Evolutionary conservation across 2,888 invertebrate species (phyloP), one percentile per base, ranked within the genome.

Genomic region (Tetheella fluctuosa): DNA sequence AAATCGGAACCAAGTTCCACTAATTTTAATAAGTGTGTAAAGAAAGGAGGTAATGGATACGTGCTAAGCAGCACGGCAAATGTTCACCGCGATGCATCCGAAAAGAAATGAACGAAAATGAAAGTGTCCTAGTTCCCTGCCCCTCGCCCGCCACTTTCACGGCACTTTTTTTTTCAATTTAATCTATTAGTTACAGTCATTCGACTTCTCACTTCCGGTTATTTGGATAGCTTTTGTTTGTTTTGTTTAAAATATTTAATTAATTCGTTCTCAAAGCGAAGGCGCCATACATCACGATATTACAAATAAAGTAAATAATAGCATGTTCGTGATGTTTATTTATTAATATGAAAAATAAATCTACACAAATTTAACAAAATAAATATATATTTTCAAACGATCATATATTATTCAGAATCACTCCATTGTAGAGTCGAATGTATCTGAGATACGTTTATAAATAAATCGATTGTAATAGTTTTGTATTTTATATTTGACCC

Each of bases 61-160:
- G 82, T 79, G 88, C 81, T 87, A 87, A 88, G 85, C 86, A 84
- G 84, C 82, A 79, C 82, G 79, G 84, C 82, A 87, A 89, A 87
- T 84, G 85, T 81, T 83, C 80, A 81, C 76, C 79, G 82, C 81
- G 83, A 79, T 89, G 89, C 89, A 91, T 90, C 90, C 86, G 86
- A 92, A 91, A 91, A 91, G 90, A 91, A 91, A 91, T 88, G 86
- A 91, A 91, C 88, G 93, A 93, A 90, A 93, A 91, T 89, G 93
- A 92, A 92, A 93, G 92, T 93, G 91, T 79, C 92, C 92, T 71
- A 91, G 88, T 85, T 92, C 76, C 78, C 70, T 79, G 80, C 74
- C 82, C 79, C 82, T 77, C 81, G 71, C 75, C 77, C 78, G 80
- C 72, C 83, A 83, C 89, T 91, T 91, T 91, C 91, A 89, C 89